These are phyloP conservation scores for Pipra filicauda DNA, from an alignment of 2,113 vertebrate genomes.

Conservation along the genomic window DNA sequence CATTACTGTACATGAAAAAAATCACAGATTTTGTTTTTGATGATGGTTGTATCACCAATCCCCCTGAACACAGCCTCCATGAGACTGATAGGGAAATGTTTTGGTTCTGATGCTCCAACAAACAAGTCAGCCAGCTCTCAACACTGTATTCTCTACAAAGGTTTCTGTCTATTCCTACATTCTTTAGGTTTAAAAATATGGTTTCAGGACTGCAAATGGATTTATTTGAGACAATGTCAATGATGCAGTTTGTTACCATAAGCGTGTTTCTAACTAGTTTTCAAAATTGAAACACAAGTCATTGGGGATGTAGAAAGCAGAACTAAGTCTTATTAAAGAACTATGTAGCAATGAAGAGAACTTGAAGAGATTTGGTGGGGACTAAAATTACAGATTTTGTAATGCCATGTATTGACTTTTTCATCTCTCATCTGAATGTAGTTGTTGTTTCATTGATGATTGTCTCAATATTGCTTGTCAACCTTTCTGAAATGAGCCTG, in stretches of 20 bases:
- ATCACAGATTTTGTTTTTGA: background rate
- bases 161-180: background rate
- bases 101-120: background rate
- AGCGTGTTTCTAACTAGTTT: background rate
- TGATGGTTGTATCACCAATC: background rate
- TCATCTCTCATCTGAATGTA: background rate
- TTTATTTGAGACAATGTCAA: background rate
- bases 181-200: background rate
- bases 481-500: background rate
- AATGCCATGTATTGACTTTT: background rate
- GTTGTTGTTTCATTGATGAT: background rate
- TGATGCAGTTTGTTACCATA: background rate
- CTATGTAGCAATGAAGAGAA: background rate
- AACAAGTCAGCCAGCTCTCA: accelerated
- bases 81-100: background rate
- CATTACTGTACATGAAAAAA: background rate
- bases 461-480: background rate
- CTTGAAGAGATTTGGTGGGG: background rate
- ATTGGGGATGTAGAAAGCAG: background rate
- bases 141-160: background rate
- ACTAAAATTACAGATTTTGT: background rate
- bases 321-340: background rate
- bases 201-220: background rate
- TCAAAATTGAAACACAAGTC: background rate
- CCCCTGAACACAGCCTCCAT: background rate